Percentiles rank a stretch among this genome's conserved stretches.
These are phyloP conservation scores for Labia minor DNA, from an alignment of 2,888 invertebrate species.

Conservation along the genomic window DNA sequence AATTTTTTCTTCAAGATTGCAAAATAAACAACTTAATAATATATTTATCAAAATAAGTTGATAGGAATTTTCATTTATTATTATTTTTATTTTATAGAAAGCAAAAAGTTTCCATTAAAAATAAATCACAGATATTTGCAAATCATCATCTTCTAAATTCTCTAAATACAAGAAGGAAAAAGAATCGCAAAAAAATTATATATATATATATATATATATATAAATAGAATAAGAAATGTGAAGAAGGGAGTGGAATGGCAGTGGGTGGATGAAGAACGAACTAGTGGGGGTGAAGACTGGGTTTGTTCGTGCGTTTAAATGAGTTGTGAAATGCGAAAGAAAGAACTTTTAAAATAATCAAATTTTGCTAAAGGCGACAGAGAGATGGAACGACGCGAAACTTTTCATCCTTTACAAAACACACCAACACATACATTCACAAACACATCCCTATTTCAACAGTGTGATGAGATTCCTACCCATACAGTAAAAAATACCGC, in stretches of 20 bases:
- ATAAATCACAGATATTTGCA: not conserved
- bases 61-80: not conserved
- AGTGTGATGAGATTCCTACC: not conserved
- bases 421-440: not conserved
- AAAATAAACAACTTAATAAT: no score
- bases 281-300: not conserved
- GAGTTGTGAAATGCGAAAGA: constrained; percentile 13
- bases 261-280: no score
- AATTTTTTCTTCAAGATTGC: no score
- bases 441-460: no score
- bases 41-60: no score
- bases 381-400: constrained; percentile 8
- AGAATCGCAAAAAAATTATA: not conserved
- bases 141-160: not conserved
- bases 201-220: no score
- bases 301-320: constrained; percentile 13
- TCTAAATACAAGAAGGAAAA: not conserved
- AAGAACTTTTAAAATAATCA: constrained; percentile 13
- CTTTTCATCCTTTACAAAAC: constrained; percentile 8
- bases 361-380: constrained; percentile 13
- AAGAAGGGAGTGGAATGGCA: not conserved
- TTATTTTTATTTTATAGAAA: not conserved
- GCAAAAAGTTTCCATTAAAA: not conserved
- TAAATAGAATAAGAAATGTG: constrained; percentile 5
- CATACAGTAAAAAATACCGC: not conserved